Base-by-base conservation (phyloP, 2,113 vertebrate species). In the Vicugna pacos region DNA sequence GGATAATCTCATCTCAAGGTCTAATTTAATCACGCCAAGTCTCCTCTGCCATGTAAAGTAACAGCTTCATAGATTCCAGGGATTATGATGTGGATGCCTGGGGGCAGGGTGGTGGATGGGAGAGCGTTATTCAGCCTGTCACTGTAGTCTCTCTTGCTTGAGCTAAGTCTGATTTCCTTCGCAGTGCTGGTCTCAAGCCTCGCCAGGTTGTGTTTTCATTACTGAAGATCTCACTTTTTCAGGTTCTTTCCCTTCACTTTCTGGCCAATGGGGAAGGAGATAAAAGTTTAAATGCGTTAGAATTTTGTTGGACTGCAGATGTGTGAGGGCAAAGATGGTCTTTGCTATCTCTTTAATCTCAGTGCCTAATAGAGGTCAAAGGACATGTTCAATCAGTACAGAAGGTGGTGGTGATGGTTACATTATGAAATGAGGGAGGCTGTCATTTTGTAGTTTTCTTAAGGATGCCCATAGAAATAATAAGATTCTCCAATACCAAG, bases 401-500 rank as follows among this genome's bases (percentile, higher is more conserved):
- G 64, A 79, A 65, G 30, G n/a, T 38, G 28, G 46, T 75, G 14
- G 26, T 65, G 32, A 77, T 30, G 26, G 15, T 48, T 42, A 30
- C 13, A 9, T 30, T 67, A 46, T 73, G 26, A 82, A 94, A 64
- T 58, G 22, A 79, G 35, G 69, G 62, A 72, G 20, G 10, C 0
- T 42, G 1, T 79, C 2, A 32, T 54, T 79, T 69, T 79, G 35
- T 28, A 32, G 13, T 73, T 91, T 88, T 69, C 48, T 84, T 91
- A 86, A 82, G 65, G 60, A 32, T 67, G 17, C 2, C 38, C 69
- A 52, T 22, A 75, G 28, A 87, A 94, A 62, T 72, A 32, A 42
- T 58, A 84, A 67, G 48, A 32, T 58, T 75, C 32, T 87, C 17
- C 93, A 81, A 76, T 76, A 81, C 32, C 38, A 93, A 64, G 46